Evolutionary conservation across 2,888 invertebrate genomes (phyloP).

Genomic region (Aproaerema taeniolella): DNA sequence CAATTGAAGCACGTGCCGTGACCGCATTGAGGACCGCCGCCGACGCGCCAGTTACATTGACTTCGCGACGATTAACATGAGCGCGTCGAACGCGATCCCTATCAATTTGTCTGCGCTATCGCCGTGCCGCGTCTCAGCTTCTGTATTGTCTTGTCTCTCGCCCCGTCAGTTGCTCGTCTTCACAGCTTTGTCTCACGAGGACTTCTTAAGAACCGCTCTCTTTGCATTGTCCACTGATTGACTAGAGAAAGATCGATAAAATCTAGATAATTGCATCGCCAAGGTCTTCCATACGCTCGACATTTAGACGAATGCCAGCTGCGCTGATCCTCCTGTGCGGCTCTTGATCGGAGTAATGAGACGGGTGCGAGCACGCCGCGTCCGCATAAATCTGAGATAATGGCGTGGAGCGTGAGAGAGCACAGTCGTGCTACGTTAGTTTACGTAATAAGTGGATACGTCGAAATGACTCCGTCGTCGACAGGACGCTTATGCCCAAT

Average conservation of each 20-base stretch:
- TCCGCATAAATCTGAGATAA: slow-evolving; percentile 65
- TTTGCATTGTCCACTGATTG: slow-evolving; percentile 54
- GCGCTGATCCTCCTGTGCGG: slow-evolving; percentile 40
- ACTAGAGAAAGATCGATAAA: slow-evolving; percentile 49
- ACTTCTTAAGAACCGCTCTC: slow-evolving; percentile 28
- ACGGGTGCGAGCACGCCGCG: slow-evolving; percentile 52
- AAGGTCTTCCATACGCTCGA: slow-evolving; percentile 60
- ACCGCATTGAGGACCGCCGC: slow-evolving; percentile 53
- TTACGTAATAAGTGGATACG: slow-evolving; percentile 63
- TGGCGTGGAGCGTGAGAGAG: slow-evolving; percentile 65
- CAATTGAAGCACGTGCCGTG: slow-evolving; percentile 68
- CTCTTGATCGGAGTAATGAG: slow-evolving; percentile 65
- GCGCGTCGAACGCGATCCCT: slow-evolving; percentile 51
- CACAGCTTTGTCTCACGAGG: slow-evolving; percentile 43
- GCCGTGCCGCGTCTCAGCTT: slow-evolving; percentile 40
- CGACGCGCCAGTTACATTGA: slow-evolving; percentile 50
- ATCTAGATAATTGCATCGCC: slow-evolving; percentile 59
- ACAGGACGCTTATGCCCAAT: slow-evolving; percentile 42
- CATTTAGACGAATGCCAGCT: slow-evolving; percentile 55
- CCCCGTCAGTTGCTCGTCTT: slow-evolving; percentile 42
- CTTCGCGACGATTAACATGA: slow-evolving; percentile 60
- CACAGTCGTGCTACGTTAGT: slow-evolving; percentile 59
- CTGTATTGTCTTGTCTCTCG: slow-evolving; percentile 62
- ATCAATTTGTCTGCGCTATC: slow-evolving; percentile 57
- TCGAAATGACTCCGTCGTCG: slow-evolving; percentile 41